Percentiles rank a stretch among this genome's conserved stretches.
These are phyloP conservation scores for Phrynocephalus forsythii DNA, from an alignment of 2,797 vertebrate species.

Conservation along the genomic window DNA sequence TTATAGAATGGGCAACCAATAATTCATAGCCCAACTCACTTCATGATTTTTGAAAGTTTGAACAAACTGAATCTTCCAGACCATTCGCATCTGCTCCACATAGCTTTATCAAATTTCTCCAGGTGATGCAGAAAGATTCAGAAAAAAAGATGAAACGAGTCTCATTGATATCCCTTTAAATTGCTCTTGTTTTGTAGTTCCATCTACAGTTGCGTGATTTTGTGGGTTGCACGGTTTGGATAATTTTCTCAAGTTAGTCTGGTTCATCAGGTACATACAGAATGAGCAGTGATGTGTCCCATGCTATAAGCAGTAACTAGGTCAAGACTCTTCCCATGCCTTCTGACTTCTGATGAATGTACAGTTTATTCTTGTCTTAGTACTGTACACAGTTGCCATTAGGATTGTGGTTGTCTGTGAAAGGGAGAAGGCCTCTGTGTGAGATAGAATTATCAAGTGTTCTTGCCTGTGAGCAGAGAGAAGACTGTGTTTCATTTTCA, in stretches of 20 bases:
- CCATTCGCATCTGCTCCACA: background rate
- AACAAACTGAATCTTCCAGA: background rate
- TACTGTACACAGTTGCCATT: background rate
- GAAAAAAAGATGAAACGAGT: background rate
- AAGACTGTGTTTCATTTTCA: background rate
- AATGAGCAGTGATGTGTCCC: background rate
- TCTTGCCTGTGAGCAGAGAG: background rate
- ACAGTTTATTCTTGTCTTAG: background rate
- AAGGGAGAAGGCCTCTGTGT: background rate
- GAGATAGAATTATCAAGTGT: background rate
- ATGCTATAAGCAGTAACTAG: background rate
- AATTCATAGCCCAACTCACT: background rate
- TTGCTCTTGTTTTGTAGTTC: background rate
- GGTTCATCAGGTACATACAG: background rate
- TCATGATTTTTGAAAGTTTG: conserved; percentile 5
- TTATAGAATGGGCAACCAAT: background rate
- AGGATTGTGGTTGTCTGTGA: background rate
- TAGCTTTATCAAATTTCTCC: background rate
- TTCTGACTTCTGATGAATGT: background rate
- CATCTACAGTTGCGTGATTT: background rate
- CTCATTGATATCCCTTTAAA: background rate
- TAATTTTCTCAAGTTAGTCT: background rate
- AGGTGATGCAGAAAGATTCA: background rate
- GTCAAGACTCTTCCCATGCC: background rate
- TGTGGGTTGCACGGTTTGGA: background rate